Evolutionary conservation across 2,888 invertebrate species (phyloP), one percentile per base, ranked within the genome.

Genomic region (Aporophyla lueneburgensis): DNA sequence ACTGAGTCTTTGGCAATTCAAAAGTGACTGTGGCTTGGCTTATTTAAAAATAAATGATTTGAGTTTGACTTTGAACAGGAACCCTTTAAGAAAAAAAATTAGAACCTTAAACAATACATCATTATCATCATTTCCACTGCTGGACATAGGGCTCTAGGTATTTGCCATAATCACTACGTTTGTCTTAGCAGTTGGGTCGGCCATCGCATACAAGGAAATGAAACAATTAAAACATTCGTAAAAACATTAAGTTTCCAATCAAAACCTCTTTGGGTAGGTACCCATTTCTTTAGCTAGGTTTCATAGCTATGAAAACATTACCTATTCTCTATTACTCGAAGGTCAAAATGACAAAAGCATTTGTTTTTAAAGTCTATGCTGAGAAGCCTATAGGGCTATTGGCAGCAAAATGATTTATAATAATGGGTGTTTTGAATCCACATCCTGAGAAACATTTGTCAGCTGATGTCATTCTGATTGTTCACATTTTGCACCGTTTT

Each of bases 361-460:
- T 89, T 91, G 90, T 92, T 91, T 88, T 89, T 84, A 88, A 65
- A 86, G 80, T 74, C 84, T 78, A 80, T 19, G 4, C 14, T 33
- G 87, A 85, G 89, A 88, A 83, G 75, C 66, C 58, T 74, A 49
- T 63, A 10, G 33, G 27, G 21, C 86, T 80, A 61, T 66, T 83
- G 72, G 65, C 58, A 69, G 77, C 78, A 59, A 86, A 78, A 72
- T 58, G 69, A 66, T 53, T 58, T 74, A 62, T 68, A 71, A 90
- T 89, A 89, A 89, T 87, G 66, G 84, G 33, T 91, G 90, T 91
- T 90, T 73, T 87, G 74, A 83, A 71, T 77, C n/a, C 27, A 84
- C 85, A 81, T 90, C 91, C 90, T 83, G 58, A 54, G 67, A 70
- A 62, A 51, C 75, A 63, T 58, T 70, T 33, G 27, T 66, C 10